phyloP scores from a whole-genome alignment of 2,797 vertebrate genomes.

The Alfaro cultratus region DNA sequence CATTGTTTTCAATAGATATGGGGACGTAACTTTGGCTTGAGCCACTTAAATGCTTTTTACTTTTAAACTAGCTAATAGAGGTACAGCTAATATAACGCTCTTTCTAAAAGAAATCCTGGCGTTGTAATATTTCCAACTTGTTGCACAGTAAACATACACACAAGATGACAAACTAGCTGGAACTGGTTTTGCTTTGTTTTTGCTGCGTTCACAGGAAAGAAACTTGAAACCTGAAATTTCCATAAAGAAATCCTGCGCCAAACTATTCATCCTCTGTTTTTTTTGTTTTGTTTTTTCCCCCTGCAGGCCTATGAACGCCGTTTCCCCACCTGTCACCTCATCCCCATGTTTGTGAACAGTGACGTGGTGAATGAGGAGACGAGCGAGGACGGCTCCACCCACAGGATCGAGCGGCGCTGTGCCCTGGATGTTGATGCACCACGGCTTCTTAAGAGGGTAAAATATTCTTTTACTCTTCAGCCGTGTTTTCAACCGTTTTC shows the following conservation, averaged over 20 bases:
- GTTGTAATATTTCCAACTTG: not conserved
- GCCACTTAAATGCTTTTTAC: not conserved
- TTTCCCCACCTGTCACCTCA: constrained; percentile 95
- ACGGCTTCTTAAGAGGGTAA: constrained; percentile 92
- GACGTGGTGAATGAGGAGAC: constrained; percentile 88
- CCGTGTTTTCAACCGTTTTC: not conserved
- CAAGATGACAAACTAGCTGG: not conserved
- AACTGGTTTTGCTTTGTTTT: not conserved
- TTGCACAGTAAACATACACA: not conserved
- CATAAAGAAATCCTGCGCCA: not conserved
- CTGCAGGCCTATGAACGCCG: constrained; percentile 93
- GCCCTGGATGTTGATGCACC: constrained; percentile 97
- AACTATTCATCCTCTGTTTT: not conserved
- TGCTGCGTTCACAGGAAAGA: not conserved
- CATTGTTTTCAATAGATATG: constrained; percentile 7
- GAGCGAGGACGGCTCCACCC: constrained; percentile 86
- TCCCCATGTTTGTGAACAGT: constrained; percentile 97
- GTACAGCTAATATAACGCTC: no score
- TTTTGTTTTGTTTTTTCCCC: not conserved
- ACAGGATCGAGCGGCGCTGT: constrained; percentile 90
- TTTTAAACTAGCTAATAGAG: not conserved
- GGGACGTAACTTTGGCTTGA: not conserved
- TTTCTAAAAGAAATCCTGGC: not conserved
- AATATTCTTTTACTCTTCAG: not conserved
- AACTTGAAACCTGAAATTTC: constrained; percentile 14